Evolutionary conservation across 2,113 vertebrate genomes (phyloP), one percentile per base, ranked within the genome.

Genomic region (Engystomops pustulosus): DNA sequence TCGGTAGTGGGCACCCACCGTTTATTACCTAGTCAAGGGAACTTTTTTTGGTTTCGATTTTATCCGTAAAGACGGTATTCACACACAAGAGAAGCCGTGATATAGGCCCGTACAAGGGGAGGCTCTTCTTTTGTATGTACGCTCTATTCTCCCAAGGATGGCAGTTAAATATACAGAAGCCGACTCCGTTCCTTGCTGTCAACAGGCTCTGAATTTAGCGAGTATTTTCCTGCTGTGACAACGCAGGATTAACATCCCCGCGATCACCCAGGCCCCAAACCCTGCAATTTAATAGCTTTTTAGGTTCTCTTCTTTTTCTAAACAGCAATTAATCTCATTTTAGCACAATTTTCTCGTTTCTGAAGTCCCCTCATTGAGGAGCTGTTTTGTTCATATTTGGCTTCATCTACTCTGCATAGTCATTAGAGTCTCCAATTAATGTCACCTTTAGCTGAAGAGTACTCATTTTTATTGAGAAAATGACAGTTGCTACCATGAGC

Each of bases 311-410:
- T 93, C 94, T 95, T 95, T 96, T 97, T 96, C 96, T 95, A 96
- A 98, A 98, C 95, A 96, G 98, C 98, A 99, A 99, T 99, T 99
- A 99, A 98, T 99, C 97, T 99, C 97, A 98, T 99, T 99, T 98
- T 99, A 97, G 97, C 97, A 97, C 97, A 98, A 98, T 99, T 98
- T 98, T 95, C 95, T 96, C 96, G 94, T 97, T 97, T 97, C 96
- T 96, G 96, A 97, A 98, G 98, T 97, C 96, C 94, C 51, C 95
- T 97, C 96, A 95, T 94, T 92, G 94, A 98, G 96, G 98, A 95
- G 95, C 95, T 98, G 97, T 98, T 99, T 99, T 99, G 97, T 99
- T 99, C 98, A 96, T 98, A 97, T 99, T 99, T 99, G 98, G 97
- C 98, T 98, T 98, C 96, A 95, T 97, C 97, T 95, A 96, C 96